Evolutionary conservation across 2,113 vertebrate species (phyloP).

Genomic region (Chionomys nivalis): DNA sequence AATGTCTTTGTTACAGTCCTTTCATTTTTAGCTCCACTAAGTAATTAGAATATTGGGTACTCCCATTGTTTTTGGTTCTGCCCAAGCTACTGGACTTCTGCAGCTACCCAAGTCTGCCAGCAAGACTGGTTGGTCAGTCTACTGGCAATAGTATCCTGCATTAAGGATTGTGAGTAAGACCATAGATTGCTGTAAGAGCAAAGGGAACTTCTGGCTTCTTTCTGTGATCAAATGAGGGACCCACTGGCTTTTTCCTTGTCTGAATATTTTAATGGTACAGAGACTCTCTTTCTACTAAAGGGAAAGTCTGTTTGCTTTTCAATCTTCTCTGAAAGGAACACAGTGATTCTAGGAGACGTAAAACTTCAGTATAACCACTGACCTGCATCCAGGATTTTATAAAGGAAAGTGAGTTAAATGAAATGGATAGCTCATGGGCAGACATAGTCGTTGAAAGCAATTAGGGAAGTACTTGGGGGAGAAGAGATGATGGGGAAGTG

Average conservation of each 20-base stretch:
- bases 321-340: neutral
- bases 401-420: neutral
- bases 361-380: neutral
- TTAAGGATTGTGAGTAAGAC: constrained; percentile 63
- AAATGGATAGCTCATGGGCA: neutral
- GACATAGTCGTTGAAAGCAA: neutral
- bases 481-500: no score
- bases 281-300: constrained; percentile 52
- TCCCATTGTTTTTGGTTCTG: neutral
- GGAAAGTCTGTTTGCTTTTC: neutral
- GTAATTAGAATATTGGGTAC: neutral
- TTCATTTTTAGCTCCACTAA: neutral
- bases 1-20: neutral
- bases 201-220: constrained; percentile 50
- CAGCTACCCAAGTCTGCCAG: constrained; percentile 27
- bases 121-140: constrained; percentile 59
- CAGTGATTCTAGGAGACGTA: constrained; percentile 38
- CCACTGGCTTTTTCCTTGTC: constrained; percentile 70
- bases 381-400: neutral
- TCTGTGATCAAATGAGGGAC: constrained; percentile 44
- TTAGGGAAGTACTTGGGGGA: neutral
- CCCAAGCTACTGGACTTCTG: neutral
- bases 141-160: constrained; percentile 25
- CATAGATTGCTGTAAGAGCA: constrained; percentile 61
- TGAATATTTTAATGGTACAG: constrained; percentile 58